Percentiles rank a stretch among this genome's conserved stretches.
Conservation (phyloP, 2,888 invertebrate genomes). For the Biston stratarius region DNA sequence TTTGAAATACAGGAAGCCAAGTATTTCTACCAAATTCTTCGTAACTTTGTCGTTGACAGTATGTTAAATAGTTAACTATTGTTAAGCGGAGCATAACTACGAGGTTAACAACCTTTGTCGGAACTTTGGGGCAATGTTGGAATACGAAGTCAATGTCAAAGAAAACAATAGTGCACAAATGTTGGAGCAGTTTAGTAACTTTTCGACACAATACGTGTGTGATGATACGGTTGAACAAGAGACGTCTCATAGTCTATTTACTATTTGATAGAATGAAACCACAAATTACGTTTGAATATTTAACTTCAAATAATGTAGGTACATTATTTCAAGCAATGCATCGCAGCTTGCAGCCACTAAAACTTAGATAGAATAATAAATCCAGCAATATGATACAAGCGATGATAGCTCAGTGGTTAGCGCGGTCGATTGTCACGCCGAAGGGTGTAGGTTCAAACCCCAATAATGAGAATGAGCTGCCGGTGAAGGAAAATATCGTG, state of each 20-base stretch:
- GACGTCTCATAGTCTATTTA: neutral
- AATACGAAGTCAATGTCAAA: conserved; percentile 31
- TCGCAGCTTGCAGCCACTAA: too few species aligned
- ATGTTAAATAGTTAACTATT: conserved; percentile 45
- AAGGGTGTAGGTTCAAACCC: too few species aligned
- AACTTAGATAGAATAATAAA: too few species aligned
- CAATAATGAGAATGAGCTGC: too few species aligned
- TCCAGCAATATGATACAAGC: too few species aligned
- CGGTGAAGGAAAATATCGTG: too few species aligned
- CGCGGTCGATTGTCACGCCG: too few species aligned
- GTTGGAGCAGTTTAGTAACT: conserved; percentile 12
- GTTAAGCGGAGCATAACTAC: conserved; percentile 31
- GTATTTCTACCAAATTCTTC: conserved; percentile 22
- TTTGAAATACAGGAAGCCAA: conserved; percentile 22
- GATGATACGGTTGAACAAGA: neutral
- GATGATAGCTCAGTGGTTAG: too few species aligned
- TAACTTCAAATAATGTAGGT: too few species aligned
- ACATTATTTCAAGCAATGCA: too few species aligned
- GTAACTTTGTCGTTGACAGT: conserved; percentile 36
- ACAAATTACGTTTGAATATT: neutral
- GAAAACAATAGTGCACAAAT: conserved; percentile 26
- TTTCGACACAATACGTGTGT: conserved; percentile 6
- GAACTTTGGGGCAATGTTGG: conserved; percentile 25
- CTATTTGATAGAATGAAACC: neutral
- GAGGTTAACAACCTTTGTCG: conserved; percentile 29